Evolutionary conservation across 2,113 vertebrate species (phyloP).

Genomic region (Marcusenius ussheri): DNA sequence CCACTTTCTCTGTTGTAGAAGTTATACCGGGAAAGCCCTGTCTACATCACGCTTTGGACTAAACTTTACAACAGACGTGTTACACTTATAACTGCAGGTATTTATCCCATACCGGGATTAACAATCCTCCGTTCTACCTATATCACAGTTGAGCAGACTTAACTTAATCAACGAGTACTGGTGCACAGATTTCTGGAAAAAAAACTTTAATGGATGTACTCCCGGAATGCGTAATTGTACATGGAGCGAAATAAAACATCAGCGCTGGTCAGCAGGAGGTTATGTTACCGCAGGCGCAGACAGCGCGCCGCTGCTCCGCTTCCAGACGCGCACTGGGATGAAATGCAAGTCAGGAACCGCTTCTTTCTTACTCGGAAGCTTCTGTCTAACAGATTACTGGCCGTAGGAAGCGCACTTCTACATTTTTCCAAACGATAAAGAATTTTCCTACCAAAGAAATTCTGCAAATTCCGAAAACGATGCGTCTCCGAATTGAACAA

Average conservation of each 20-base stretch:
- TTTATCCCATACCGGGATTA: background rate
- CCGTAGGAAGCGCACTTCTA: background rate
- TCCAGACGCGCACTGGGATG: background rate
- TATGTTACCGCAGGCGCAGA: conserved; percentile 29
- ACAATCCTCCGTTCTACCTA: background rate
- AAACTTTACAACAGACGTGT: conserved; percentile 6
- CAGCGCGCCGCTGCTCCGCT: conserved; percentile 23
- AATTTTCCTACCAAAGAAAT: background rate
- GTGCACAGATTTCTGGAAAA: background rate
- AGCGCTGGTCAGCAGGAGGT: background rate
- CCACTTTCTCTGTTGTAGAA: background rate
- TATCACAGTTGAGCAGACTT: background rate
- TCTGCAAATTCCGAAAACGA: background rate
- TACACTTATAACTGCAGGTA: conserved; percentile 5
- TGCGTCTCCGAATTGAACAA: background rate
- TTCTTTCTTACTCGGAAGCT: background rate
- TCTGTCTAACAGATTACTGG: background rate
- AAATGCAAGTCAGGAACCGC: background rate
- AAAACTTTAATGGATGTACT: conserved; percentile 28
- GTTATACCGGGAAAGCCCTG: background rate
- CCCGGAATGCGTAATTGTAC: conserved; percentile 46
- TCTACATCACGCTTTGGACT: background rate
- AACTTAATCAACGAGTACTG: background rate
- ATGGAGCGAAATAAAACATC: conserved; percentile 41
- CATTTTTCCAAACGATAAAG: background rate